A percentile compares a stretch with the other conserved stretches of the same genome.
Conservation (phyloP, 2,888 invertebrate species). For the Boloria selene region DNA sequence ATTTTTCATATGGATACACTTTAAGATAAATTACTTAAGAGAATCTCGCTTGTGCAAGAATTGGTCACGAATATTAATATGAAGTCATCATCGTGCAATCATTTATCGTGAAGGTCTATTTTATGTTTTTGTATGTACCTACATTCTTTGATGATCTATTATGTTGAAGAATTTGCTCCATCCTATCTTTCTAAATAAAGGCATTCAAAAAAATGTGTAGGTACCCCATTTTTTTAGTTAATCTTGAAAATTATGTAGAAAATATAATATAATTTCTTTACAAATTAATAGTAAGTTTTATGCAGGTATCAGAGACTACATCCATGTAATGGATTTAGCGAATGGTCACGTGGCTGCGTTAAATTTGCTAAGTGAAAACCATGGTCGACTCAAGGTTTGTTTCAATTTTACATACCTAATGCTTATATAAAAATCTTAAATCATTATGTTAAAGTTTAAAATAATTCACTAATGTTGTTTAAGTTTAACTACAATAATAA, state of each 20-base stretch:
- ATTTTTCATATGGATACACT: no score
- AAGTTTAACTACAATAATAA: no score
- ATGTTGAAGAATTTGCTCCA: no score
- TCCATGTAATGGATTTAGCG: constrained; percentile 97
- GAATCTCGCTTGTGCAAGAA: background rate
- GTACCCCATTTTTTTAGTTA: background rate
- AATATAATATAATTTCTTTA: background rate
- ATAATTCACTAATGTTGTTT: background rate
- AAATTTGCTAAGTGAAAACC: constrained; percentile 87
- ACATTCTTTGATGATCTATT: no score
- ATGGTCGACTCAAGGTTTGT: constrained; percentile 84
- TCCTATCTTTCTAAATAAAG: no score
- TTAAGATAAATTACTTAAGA: no score
- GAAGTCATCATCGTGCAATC: constrained; percentile 6
- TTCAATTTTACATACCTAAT: background rate
- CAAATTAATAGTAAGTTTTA: constrained; percentile 7
- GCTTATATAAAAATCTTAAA: background rate
- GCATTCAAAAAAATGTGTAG: no score
- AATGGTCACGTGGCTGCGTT: constrained; percentile 97
- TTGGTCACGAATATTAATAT: constrained; percentile 7
- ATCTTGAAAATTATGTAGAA: background rate
- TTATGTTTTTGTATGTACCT: no score
- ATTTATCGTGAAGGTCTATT: no score
- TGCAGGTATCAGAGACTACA: constrained; percentile 96
- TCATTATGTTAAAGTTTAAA: background rate